These are phyloP conservation scores for Myioborus melanocephalus DNA, from an alignment of 2,797 vertebrate species.

Conservation along the genomic window DNA sequence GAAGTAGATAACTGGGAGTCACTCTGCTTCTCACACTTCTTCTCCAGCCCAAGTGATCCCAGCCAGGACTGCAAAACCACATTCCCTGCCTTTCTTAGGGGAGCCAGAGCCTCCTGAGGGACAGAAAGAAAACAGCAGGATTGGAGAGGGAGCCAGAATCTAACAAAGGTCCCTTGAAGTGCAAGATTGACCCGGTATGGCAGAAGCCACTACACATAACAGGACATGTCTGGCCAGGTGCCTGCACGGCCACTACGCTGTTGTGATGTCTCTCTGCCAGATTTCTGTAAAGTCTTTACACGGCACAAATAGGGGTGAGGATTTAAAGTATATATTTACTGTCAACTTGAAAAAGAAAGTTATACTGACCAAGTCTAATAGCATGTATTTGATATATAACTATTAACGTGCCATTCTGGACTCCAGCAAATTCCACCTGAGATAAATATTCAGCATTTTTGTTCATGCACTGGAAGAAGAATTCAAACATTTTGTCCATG, in stretches of 20 bases:
- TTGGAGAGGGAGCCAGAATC: conserved; percentile 30
- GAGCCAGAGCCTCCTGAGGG: conserved; percentile 43
- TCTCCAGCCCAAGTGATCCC: background rate
- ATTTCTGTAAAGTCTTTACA: conserved; percentile 49
- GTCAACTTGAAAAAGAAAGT: conserved; percentile 69
- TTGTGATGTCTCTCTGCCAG: background rate
- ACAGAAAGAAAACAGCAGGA: conserved; percentile 22
- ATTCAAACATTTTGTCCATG: conserved; percentile 66
- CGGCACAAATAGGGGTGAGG: conserved; percentile 63
- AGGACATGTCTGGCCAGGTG: conserved; percentile 21
- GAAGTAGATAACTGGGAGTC: background rate
- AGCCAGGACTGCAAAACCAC: conserved; percentile 27
- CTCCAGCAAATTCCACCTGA: conserved; percentile 76
- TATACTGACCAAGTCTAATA: conserved; percentile 60
- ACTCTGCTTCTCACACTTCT: background rate
- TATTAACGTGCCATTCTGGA: conserved; percentile 73
- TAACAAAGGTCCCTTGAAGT: conserved; percentile 35
- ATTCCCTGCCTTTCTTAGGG: background rate
- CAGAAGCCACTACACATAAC: background rate
- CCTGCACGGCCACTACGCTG: conserved; percentile 15
- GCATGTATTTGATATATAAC: conserved; percentile 66
- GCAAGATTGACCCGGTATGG: background rate
- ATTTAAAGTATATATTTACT: conserved; percentile 77
- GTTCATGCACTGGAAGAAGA: conserved; percentile 68
- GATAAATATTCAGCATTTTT: conserved; percentile 74